Evolutionary conservation across 1,140 invertebrate genomes (phyloP).

Genomic region (Anastatus disparis): DNA sequence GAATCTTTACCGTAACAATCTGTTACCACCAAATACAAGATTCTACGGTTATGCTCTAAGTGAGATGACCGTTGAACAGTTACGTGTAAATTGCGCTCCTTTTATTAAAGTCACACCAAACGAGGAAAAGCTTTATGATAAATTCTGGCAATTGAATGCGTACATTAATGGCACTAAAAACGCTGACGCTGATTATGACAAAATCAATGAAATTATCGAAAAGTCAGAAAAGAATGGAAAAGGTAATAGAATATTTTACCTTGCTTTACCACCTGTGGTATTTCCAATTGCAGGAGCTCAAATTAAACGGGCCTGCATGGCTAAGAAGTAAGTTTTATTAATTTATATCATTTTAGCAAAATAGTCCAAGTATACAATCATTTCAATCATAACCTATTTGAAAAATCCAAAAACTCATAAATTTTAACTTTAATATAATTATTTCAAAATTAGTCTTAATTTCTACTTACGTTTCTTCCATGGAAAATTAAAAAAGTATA

Average conservation of each 20-base stretch:
- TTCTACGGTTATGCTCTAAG: constrained; percentile 96
- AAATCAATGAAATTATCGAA: constrained; percentile 79
- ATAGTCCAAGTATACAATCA: too few relatives aligned
- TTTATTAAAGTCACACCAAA: constrained; percentile 85
- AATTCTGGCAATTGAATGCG: constrained; percentile 88
- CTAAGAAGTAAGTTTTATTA: constrained; percentile 75
- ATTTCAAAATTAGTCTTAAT: too few relatives aligned
- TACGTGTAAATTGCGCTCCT: constrained; percentile 78
- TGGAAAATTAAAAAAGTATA: too few relatives aligned
- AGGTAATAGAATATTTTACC: constrained; percentile 95
- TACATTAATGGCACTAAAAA: constrained; percentile 91
- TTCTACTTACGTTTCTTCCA: too few relatives aligned
- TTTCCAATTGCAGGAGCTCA: constrained; percentile 90
- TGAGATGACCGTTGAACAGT: constrained; percentile 78
- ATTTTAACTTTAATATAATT: too few relatives aligned
- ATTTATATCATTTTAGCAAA: constrained; percentile 40
- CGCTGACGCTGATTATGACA: constrained; percentile 79
- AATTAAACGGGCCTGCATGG: constrained; percentile 87
- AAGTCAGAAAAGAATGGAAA: constrained; percentile 75
- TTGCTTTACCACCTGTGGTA: constrained; percentile 95
- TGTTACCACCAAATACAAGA: constrained; percentile 88
- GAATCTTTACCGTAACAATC: constrained; percentile 90
- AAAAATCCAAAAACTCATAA: too few relatives aligned
- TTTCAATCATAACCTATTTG: too few relatives aligned
- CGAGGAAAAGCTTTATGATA: constrained; percentile 80